Percentiles rank a stretch among this genome's conserved stretches.
These are phyloP conservation scores for Strigops habroptila DNA, from an alignment of 2,113 vertebrate species.

Conservation along the genomic window DNA sequence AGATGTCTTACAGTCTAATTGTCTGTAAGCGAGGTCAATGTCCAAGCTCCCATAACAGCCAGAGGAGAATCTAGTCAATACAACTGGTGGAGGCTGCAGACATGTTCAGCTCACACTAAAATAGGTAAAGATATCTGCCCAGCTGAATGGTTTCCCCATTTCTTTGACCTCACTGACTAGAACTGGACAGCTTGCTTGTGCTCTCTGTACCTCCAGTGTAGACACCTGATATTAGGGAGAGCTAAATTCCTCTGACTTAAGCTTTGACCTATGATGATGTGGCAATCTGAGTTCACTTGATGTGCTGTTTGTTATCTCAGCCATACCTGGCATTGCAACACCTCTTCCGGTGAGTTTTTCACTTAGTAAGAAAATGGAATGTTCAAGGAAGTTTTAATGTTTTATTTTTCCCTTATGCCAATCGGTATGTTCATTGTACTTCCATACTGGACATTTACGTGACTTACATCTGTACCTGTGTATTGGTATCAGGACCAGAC, in stretches of 20 bases:
- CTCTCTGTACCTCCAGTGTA: fast-evolving
- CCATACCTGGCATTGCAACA: not conserved
- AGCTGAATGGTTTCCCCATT: not conserved
- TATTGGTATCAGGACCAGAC: not conserved
- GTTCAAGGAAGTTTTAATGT: not conserved
- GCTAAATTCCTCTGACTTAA: not conserved
- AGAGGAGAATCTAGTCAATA: not conserved
- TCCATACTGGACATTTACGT: fast-evolving
- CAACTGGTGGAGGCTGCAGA: not conserved
- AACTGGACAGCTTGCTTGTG: not conserved
- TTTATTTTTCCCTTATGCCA: not conserved
- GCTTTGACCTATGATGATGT: not conserved
- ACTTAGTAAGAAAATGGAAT: not conserved
- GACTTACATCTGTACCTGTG: not conserved
- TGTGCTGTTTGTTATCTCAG: not conserved
- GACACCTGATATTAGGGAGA: not conserved
- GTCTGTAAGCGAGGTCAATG: not conserved
- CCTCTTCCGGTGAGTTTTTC: not conserved
- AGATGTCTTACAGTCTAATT: not conserved
- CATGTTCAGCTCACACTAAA: not conserved
- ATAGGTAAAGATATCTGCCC: not conserved
- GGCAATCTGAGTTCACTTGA: not conserved
- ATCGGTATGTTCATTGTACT: not conserved
- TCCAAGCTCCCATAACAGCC: not conserved
- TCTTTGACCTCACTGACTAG: not conserved